Base-by-base conservation (phyloP, 2,113 vertebrate genomes). In the Petroica traversi region DNA sequence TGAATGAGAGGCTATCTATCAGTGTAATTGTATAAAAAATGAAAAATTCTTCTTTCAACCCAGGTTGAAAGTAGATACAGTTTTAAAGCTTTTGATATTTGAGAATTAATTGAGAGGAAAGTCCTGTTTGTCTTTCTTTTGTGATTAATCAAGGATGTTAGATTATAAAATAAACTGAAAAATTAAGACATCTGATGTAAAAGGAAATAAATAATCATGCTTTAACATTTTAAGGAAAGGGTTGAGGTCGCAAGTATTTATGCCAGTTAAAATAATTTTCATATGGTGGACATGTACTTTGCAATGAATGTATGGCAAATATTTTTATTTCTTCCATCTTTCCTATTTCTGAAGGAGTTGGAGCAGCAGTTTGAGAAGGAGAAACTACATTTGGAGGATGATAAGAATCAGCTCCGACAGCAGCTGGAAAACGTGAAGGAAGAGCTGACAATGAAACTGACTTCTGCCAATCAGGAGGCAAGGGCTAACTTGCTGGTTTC, bases 341-440 rank as follows among this genome's bases (percentile, higher is more conserved):
- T 90, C 73, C 58, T 49, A 43, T 97, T 94, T 96, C 52, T 77
- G 77, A 97, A 99, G 99, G 99, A 99, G 89, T 95, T 99, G 97
- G 98, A 99, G 92, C 99, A 99, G 97, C 98, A 98, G 95, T 98
- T 99, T 97, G 98, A 99, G 97, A 98, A 97, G 87, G 99, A 99
- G 95, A 99, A 98, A 57, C 95, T 97, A 51, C 98, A 97, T 34
- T 97, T 99, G 96, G 99, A 99, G 97, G 99, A 99, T 34, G 98
- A 99, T 97, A 99, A 99, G 97, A 98, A 91, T 84, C 97, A 98
- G 38, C 98, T 99, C 80, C 97, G 97, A 64, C 98, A 98, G 93
- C 98, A 99, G 95, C 96, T 99, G 86, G 99, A 99, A 85, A 98
- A 97, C 80, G 85, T 99, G 85, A 98, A 98, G 87, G 98, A 99